Conservation (phyloP, 2,113 vertebrate genomes). For the Eolophus roseicapilla region DNA sequence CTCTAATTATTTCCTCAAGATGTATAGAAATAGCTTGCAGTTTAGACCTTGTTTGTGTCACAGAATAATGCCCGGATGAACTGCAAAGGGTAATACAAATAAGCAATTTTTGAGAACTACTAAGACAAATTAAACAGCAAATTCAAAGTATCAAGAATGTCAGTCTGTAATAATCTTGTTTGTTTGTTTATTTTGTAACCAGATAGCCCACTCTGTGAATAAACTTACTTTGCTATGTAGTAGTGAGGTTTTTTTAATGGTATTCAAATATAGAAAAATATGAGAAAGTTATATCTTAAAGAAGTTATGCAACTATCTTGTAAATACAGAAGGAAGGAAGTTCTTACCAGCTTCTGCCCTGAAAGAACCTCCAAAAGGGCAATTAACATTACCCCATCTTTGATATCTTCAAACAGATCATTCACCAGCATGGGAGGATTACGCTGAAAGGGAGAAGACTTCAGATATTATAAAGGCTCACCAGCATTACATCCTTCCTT, state of each 20-base stretch:
- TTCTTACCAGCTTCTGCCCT: constrained; percentile 90
- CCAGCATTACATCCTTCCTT: not conserved
- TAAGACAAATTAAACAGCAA: not conserved
- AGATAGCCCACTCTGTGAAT: not conserved
- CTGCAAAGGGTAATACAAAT: not conserved
- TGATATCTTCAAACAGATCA: constrained; percentile 94
- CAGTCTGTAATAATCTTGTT: not conserved
- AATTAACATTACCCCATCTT: constrained; percentile 90
- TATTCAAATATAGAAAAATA: not conserved
- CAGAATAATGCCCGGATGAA: not conserved
- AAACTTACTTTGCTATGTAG: not conserved
- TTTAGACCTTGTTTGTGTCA: not conserved
- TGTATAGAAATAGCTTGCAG: not conserved
- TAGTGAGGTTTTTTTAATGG: not conserved
- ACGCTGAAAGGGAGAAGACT: constrained; percentile 71
- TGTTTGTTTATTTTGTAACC: not conserved
- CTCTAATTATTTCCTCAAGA: not conserved
- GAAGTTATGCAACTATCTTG: not conserved
- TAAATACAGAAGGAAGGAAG: not conserved
- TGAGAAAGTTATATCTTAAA: not conserved
- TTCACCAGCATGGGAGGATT: constrained; percentile 88
- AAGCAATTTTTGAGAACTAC: not conserved
- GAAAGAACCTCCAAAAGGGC: constrained; percentile 91
- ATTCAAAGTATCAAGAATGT: not conserved
- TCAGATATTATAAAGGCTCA: not conserved